These are phyloP conservation scores for Hemithea aestivaria DNA, from an alignment of 2,888 invertebrate species.

Conservation along the genomic window DNA sequence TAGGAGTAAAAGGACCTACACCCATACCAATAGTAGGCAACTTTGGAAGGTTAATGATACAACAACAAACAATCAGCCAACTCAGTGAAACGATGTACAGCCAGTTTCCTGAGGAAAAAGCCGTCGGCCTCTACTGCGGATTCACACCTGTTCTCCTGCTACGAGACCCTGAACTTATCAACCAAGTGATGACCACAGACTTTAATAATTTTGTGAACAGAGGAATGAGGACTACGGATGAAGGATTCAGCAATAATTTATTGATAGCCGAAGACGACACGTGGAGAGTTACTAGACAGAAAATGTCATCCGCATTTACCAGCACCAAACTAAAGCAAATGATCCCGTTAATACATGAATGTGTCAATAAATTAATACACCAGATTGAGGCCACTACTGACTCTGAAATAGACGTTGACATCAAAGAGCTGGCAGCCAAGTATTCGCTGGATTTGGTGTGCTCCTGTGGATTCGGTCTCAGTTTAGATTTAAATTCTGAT, in stretches of 20 bases:
- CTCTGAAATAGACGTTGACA: slow-evolving; percentile 2
- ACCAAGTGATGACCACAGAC: slow-evolving; percentile 34
- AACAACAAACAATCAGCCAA: slow-evolving; percentile 7
- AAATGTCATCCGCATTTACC: slow-evolving; percentile 42
- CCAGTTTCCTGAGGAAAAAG: slow-evolving; percentile 34
- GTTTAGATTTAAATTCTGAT: slow-evolving; percentile 11
- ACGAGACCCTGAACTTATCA: slow-evolving; percentile 38
- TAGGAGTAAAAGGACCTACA: slow-evolving; percentile 26
- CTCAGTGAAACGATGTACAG: slow-evolving; percentile 15
- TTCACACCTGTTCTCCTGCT: slow-evolving; percentile 32
- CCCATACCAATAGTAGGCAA: slow-evolving; percentile 31
- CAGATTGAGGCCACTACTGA: slow-evolving; percentile 22
- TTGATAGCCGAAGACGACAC: slow-evolving; percentile 39
- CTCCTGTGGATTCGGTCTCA: slow-evolving; percentile 17
- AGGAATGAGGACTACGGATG: slow-evolving; percentile 28
- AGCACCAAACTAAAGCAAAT: slow-evolving; percentile 40
- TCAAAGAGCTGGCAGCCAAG: slow-evolving; percentile 10
- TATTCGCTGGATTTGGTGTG: slow-evolving; percentile 12
- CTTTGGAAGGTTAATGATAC: slow-evolving; percentile 25
- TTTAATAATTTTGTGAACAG: slow-evolving; percentile 37
- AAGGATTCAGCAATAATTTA: slow-evolving; percentile 29
- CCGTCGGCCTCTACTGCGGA: slow-evolving; percentile 39
- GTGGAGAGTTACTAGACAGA: slow-evolving; percentile 43
- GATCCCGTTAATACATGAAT: slow-evolving; percentile 39
- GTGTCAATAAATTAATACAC: slow-evolving; percentile 30